Evolutionary conservation across 2,888 invertebrate species (phyloP), one percentile per base, ranked within the genome.

Genomic region (Rhabditoides inermis): DNA sequence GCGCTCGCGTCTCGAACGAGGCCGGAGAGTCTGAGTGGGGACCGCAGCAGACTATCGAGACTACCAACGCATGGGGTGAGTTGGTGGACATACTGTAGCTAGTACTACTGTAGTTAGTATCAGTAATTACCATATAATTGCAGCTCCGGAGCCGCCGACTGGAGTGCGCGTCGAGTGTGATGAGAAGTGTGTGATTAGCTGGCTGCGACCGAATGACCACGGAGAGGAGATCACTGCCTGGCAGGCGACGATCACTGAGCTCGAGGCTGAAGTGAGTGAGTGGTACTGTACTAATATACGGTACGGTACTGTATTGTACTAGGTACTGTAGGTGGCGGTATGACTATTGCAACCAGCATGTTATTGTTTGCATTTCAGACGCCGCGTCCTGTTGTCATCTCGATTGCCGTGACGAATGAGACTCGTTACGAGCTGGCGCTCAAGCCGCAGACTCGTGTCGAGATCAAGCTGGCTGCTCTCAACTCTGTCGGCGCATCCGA

Each of bases 151-250:
- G 20, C 37, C 55, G 15, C 69, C 69, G 26, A 40, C 30, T 22
- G 54, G 55, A 23, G 60, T 65, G 3, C 36, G 25, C 41, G 60
- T 65, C 42, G 55, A 58, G 23, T 68, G 70, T 27, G 60, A 59
- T 3, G 60, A 59, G 12, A 56, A 48, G 25, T 72, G 72, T 49
- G 51, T 49, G 7, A 56, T 71, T 18, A 58, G 61, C 3, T 72
- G 72, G 72, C 45, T 48, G 18, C 53, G 55, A n/a, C 69, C 70
- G 30, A 69, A 71, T 35, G 53, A 68, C 49, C 63, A 67, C 47
- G 72, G 72, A 37, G 56, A 60, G 6, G 48, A 51, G 3, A 51
- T 72, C 35, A 57, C 56, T 37, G 55, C 57, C 22, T 72, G 67
- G 45, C 46, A 45, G 3, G 48, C 64, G 36, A 35, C 48, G 3